Base-by-base conservation (phyloP, 2,113 vertebrate genomes). In the Pseudorasbora parva region DNA sequence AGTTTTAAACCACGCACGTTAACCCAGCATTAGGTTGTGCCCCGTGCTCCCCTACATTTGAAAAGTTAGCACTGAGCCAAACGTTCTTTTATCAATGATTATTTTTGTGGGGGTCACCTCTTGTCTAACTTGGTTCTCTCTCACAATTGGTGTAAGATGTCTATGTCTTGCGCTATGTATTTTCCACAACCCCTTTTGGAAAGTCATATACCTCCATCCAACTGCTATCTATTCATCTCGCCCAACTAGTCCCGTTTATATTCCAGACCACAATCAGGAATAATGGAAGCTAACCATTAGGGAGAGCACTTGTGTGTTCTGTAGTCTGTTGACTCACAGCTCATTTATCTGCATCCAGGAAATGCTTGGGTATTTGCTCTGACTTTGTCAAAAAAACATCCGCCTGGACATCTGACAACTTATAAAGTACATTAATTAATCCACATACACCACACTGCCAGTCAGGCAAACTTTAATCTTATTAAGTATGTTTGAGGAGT, bases 281-380 rank as follows among this genome's bases (percentile, higher is more conserved):
- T 81, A 81, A 81, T 81, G 78, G 78, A 69, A 81, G 49, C 64
- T 37, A 69, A 69, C 45, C 59, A 68, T 81, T 49, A 69, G 30
- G 23, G 49, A 81, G 47, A 69, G 21, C 4, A 6, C 5, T 21
- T 41, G 45, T 54, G 25, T 81, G 78, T 80, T 66, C 37, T 69
- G 45, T 69, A 81, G 64, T 81, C 78, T n/a, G 27, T 30, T n/a
- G 62, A 81, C 74, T 77, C 74, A 37, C 43, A 17, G 78, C 78
- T 69, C 64, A 56, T 81, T 81, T 81, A 68, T 81, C 17, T 51
- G 30, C 78, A 69, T 49, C 47, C 47, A 54, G 78, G 78, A 68
- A 81, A 56, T 69, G 45, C 41, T 47, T 30, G 4, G 4, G 37
- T 79, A 45, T 79, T 64, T 51, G 41, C 59, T 80, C 45, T 49